Conservation (phyloP, 2,888 invertebrate species). For the Phengaris arion region DNA sequence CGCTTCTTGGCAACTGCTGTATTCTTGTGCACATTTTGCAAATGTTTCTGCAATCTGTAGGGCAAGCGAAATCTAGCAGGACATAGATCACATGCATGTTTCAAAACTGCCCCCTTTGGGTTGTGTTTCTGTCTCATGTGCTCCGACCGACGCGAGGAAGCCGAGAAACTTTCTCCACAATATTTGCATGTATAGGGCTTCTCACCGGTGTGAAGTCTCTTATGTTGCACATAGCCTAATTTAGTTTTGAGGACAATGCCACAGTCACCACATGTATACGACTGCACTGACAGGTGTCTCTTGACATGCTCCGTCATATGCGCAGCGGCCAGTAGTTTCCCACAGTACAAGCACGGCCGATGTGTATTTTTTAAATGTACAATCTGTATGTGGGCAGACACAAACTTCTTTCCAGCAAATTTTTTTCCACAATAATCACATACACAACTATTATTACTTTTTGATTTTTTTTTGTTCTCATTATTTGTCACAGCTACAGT, state of each 20-base stretch:
- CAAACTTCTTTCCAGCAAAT: constrained; percentile 61
- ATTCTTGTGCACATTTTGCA: constrained; percentile 49
- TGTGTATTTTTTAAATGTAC: constrained; percentile 67
- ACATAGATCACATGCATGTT: constrained; percentile 56
- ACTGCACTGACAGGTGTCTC: constrained; percentile 47
- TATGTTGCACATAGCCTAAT: constrained; percentile 60
- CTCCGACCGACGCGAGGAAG: constrained; percentile 63
- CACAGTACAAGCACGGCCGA: constrained; percentile 60
- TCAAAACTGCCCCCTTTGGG: constrained; percentile 44
- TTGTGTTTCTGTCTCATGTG: constrained; percentile 59
- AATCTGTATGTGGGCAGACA: constrained; percentile 66
- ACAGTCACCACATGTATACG: constrained; percentile 57
- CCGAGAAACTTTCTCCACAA: constrained; percentile 62
- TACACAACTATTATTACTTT: constrained; percentile 57
- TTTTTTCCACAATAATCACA: constrained; percentile 67
- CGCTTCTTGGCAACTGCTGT: constrained; percentile 38
- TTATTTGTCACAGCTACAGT: constrained; percentile 50
- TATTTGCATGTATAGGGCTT: constrained; percentile 58
- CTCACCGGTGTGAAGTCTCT: constrained; percentile 67
- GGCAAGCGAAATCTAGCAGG: constrained; percentile 60
- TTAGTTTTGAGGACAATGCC: constrained; percentile 55
- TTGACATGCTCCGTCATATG: constrained; percentile 65
- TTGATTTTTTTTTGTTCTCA: constrained; percentile 48
- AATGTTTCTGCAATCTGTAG: constrained; percentile 54
- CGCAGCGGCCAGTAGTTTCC: constrained; percentile 60